phyloP scores from a whole-genome alignment of 1,140 invertebrate genomes.

The Ditylenchus dipsaci region DNA sequence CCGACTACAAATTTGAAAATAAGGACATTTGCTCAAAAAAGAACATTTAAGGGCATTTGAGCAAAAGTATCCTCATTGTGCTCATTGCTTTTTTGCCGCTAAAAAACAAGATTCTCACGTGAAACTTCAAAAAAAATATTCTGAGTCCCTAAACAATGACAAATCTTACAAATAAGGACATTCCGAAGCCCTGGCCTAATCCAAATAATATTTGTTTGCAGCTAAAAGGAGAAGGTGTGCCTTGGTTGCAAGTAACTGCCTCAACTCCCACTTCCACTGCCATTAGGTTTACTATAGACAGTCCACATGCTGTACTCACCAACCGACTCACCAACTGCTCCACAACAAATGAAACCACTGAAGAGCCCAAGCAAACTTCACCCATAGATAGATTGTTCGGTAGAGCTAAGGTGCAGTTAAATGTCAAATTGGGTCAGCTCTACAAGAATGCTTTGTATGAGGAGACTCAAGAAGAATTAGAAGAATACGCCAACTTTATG shows the following conservation, averaged over 20 bases:
- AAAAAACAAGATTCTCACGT: no score
- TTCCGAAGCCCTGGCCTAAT: no score
- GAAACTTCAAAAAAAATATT: no score
- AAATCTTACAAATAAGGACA: no score
- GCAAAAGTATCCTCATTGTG: neutral
- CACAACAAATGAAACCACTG: neutral
- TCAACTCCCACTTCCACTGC: slow-evolving; percentile 94
- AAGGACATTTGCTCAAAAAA: no score
- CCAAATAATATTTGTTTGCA: no score
- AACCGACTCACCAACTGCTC: slow-evolving; percentile 49
- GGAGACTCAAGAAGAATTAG: slow-evolving; percentile 47
- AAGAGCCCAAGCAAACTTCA: slow-evolving; percentile 5
- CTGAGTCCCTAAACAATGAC: no score
- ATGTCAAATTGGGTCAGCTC: slow-evolving; percentile 86
- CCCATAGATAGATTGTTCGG: slow-evolving; percentile 74
- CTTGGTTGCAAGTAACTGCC: slow-evolving; percentile 87
- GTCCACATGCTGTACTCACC: slow-evolving; percentile 60
- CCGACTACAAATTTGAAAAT: neutral
- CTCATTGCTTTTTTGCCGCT: no score
- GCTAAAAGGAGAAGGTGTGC: slow-evolving; percentile 28
- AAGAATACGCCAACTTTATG: slow-evolving; percentile 56
- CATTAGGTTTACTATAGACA: slow-evolving; percentile 84
- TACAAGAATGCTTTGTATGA: slow-evolving; percentile 63
- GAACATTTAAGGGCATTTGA: neutral
- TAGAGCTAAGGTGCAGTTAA: slow-evolving; percentile 86